These are phyloP conservation scores for Nomada goodeniana DNA, from an alignment of 2,888 invertebrate genomes.

Conservation along the genomic window DNA sequence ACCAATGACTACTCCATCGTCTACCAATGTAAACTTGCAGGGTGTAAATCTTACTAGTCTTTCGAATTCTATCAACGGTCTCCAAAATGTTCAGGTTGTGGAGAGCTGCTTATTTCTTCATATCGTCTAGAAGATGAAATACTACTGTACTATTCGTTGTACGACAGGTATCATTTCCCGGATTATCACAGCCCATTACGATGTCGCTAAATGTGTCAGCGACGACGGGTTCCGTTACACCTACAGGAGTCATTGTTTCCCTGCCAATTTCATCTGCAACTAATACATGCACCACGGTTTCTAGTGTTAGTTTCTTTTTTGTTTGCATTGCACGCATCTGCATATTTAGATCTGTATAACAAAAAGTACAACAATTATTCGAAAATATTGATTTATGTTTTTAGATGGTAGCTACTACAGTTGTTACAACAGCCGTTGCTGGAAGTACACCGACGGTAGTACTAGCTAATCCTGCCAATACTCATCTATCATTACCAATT, in stretches of 20 bases:
- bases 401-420: conserved; percentile 83
- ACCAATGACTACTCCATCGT: conserved; percentile 87
- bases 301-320: conserved; percentile 79
- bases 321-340: conserved; percentile 52
- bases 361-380: neutral
- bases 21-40: conserved; percentile 87
- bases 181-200: conserved; percentile 94
- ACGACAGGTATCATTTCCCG: conserved; percentile 90
- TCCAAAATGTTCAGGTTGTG: conserved; percentile 90
- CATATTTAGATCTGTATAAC: conserved; percentile 1
- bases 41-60: conserved; percentile 90
- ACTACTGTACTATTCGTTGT: conserved; percentile 63
- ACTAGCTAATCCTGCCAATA: conserved; percentile 84
- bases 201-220: conserved; percentile 90
- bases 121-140: conserved; percentile 46
- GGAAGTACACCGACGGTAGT: conserved; percentile 83
- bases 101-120: conserved; percentile 46
- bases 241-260: conserved; percentile 88
- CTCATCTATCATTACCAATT: conserved; percentile 83
- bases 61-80: conserved; percentile 88
- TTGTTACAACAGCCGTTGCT: conserved; percentile 81
- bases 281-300: conserved; percentile 83
- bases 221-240: conserved; percentile 85
- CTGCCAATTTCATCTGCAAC: conserved; percentile 86
- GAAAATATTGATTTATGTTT: conserved; percentile 51